Evolutionary conservation across 2,888 invertebrate genomes (phyloP).

Genomic region (Copidosoma aretas): DNA sequence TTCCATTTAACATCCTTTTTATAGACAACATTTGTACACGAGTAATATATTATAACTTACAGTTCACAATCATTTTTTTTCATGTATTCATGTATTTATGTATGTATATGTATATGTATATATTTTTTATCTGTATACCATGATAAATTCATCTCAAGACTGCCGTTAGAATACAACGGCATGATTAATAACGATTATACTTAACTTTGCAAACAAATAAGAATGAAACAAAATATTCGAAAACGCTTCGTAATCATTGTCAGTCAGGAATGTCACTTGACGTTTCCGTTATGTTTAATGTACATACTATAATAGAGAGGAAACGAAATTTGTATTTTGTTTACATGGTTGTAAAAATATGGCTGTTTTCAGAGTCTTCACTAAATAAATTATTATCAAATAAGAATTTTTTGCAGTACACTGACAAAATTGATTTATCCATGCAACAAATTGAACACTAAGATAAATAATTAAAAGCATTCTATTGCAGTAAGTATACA

Average conservation of each 20-base stretch:
- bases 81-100: not conserved
- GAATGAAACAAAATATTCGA: slow-evolving; percentile 18
- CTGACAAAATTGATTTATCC: too few species aligned
- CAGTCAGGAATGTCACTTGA: slow-evolving; percentile 25
- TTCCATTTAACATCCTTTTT: slow-evolving; percentile 31
- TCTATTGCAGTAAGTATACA: too few species aligned
- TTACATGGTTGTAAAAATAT: not conserved
- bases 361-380: too few species aligned
- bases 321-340: not conserved
- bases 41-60: slow-evolving; percentile 24
- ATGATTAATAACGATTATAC: slow-evolving; percentile 18
- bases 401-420: too few species aligned
- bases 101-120: not conserved
- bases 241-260: slow-evolving; percentile 8
- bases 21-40: slow-evolving; percentile 34
- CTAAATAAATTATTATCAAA: not conserved
- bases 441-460: too few species aligned
- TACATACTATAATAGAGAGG: too few species aligned
- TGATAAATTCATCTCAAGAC: slow-evolving; percentile 2
- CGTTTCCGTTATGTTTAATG: slow-evolving; percentile 6
- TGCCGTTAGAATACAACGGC: not conserved
- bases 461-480: too few species aligned
- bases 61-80: too few species aligned
- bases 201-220: slow-evolving; percentile 18
- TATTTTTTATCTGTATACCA: not conserved